Conservation (phyloP, 2,888 invertebrate species). For the Drosophila flavopinicola region DNA sequence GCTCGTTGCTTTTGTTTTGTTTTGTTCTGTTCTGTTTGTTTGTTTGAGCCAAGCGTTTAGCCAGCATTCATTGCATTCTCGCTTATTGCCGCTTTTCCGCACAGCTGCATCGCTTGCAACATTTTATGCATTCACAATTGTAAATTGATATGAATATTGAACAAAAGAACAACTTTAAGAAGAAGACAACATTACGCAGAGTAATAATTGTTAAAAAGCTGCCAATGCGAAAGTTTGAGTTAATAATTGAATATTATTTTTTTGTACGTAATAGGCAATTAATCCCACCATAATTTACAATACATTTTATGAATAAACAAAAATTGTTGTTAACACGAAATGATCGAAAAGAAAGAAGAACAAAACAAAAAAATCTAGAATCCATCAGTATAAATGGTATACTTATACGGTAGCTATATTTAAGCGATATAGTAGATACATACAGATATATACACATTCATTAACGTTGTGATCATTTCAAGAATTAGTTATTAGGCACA, state of each 20-base stretch:
- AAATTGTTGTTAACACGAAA: constrained; percentile 51
- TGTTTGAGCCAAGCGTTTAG: constrained; percentile 27
- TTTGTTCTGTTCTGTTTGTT: background rate
- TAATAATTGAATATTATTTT: constrained; percentile 30
- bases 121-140: constrained; percentile 46
- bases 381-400: constrained; percentile 37
- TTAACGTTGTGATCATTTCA: constrained; percentile 82
- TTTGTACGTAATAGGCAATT: constrained; percentile 74
- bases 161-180: constrained; percentile 14
- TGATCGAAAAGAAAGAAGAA: constrained; percentile 19
- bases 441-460: constrained; percentile 54
- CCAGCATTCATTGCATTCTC: constrained; percentile 23
- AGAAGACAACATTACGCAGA: constrained; percentile 1
- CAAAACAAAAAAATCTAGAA: constrained; percentile 16
- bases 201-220: constrained; percentile 25
- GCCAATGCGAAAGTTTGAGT: constrained; percentile 36
- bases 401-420: constrained; percentile 48
- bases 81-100: constrained; percentile 10
- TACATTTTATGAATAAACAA: constrained; percentile 64
- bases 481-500: constrained; percentile 70
- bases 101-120: constrained; percentile 35
- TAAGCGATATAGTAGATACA: constrained; percentile 38
- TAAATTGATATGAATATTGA: constrained; percentile 53
- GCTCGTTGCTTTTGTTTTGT: constrained; percentile 32
- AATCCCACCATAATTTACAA: constrained; percentile 84